Conservation (phyloP, 2,113 vertebrate genomes). For the Calidris pugnax region DNA sequence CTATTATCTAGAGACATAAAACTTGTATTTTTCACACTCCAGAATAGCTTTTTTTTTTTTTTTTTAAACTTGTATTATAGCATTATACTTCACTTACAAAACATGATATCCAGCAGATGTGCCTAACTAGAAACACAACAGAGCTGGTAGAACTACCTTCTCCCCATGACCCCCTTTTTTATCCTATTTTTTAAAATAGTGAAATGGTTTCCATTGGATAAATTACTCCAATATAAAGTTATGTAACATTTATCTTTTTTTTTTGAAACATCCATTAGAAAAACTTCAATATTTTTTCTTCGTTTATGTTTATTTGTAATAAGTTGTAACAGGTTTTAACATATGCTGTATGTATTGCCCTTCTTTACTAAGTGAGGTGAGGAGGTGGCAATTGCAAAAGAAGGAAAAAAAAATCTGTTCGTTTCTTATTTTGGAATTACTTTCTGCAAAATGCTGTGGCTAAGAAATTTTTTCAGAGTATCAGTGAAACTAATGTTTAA, state of each 20-base stretch:
- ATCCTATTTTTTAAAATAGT: not conserved
- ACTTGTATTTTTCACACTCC: not conserved
- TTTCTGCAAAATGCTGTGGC: not conserved
- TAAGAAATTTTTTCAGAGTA: not conserved
- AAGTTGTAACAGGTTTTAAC: not conserved
- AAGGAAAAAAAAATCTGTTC: not conserved
- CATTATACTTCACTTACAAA: not conserved
- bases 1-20: not conserved
- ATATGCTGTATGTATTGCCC: not conserved
- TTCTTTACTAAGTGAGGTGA: not conserved
- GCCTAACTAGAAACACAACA: not conserved
- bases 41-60: not conserved
- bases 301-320: not conserved
- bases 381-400: not conserved
- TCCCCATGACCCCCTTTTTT: accelerated
- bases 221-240: not conserved
- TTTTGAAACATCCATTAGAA: not conserved
- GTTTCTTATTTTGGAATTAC: not conserved
- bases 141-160: not conserved
- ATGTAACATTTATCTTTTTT: not conserved
- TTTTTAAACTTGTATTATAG: not conserved
- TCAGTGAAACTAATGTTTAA: not conserved
- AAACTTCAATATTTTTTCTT: not conserved
- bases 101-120: not conserved
- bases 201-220: not conserved